These are phyloP conservation scores for Hylomyscus alleni DNA, from an alignment of 2,797 vertebrate species.

Conservation along the genomic window DNA sequence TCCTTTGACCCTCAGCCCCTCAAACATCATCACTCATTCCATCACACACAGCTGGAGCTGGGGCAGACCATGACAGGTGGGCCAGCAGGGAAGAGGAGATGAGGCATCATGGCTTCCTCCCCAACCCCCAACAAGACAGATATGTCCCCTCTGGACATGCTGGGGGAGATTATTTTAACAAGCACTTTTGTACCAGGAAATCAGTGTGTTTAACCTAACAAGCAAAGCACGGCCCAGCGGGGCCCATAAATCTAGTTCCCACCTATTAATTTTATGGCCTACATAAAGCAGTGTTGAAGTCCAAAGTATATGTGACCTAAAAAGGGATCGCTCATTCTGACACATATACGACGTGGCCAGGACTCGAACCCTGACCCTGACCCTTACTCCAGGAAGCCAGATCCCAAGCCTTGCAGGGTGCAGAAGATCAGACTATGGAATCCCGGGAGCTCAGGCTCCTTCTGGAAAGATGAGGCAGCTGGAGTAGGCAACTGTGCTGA, in stretches of 20 bases:
- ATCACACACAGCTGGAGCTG: constrained; percentile 71
- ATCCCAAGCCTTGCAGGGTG: constrained; percentile 82
- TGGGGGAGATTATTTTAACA: constrained; percentile 91
- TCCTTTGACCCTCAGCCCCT: not conserved
- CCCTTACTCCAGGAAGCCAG: constrained; percentile 87
- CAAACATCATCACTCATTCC: constrained; percentile 73
- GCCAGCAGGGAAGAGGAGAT: constrained; percentile 54
- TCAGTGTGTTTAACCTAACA: constrained; percentile 92
- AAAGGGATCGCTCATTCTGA: constrained; percentile 91
- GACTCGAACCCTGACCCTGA: constrained; percentile 89
- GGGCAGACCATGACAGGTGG: constrained; percentile 75
- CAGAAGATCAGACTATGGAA: constrained; percentile 72
- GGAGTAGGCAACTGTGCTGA: not conserved
- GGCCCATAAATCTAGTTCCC: constrained; percentile 91
- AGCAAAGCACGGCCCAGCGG: constrained; percentile 89
- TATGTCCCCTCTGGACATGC: constrained; percentile 87
- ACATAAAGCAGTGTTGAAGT: constrained; percentile 90
- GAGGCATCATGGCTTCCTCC: constrained; percentile 2
- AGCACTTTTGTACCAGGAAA: constrained; percentile 92
- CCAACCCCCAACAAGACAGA: constrained; percentile 84
- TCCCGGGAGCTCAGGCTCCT: constrained; percentile 31
- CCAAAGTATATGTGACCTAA: constrained; percentile 90
- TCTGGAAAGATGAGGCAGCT: not conserved
- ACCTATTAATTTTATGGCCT: constrained; percentile 91
- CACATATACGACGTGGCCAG: constrained; percentile 90